Evolutionary conservation across 1,140 invertebrate species (phyloP).

Genomic region (Aphidius gifuensis): DNA sequence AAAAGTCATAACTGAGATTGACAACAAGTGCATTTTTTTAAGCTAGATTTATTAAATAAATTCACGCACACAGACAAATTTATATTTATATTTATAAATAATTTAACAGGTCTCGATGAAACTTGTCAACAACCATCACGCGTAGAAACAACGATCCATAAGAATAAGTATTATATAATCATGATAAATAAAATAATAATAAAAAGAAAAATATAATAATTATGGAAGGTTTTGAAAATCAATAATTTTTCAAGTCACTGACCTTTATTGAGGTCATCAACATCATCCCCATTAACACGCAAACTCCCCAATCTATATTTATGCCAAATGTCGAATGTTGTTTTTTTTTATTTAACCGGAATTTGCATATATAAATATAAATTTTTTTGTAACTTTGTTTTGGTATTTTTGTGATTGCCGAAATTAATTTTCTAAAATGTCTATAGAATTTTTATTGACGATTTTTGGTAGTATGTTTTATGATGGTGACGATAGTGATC

Average conservation of each 20-base stretch:
- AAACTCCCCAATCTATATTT: slow-evolving; percentile 12
- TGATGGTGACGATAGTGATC: too few species aligned
- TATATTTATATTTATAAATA: slow-evolving; percentile 11
- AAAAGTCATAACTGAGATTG: neutral
- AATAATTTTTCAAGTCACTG: slow-evolving; percentile 38
- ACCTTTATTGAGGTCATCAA: slow-evolving; percentile 49
- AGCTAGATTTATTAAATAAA: neutral
- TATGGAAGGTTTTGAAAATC: neutral
- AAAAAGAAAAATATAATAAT: slow-evolving; percentile 2
- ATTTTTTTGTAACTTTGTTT: too few species aligned
- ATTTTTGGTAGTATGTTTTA: too few species aligned
- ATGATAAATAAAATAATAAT: neutral
- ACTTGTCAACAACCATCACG: slow-evolving; percentile 11
- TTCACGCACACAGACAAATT: slow-evolving; percentile 2
- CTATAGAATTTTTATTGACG: too few species aligned
- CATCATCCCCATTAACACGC: slow-evolving; percentile 42
- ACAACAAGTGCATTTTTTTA: neutral
- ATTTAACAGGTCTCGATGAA: slow-evolving; percentile 12
- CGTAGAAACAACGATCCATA: neutral
- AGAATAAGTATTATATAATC: neutral
- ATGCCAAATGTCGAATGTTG: neutral
- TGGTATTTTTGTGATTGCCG: too few species aligned
- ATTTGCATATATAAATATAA: too few species aligned
- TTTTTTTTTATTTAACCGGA: too few species aligned
- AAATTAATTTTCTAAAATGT: too few species aligned